These are phyloP conservation scores for Indri indri DNA, from an alignment of 2,113 vertebrate genomes.

Conservation along the genomic window DNA sequence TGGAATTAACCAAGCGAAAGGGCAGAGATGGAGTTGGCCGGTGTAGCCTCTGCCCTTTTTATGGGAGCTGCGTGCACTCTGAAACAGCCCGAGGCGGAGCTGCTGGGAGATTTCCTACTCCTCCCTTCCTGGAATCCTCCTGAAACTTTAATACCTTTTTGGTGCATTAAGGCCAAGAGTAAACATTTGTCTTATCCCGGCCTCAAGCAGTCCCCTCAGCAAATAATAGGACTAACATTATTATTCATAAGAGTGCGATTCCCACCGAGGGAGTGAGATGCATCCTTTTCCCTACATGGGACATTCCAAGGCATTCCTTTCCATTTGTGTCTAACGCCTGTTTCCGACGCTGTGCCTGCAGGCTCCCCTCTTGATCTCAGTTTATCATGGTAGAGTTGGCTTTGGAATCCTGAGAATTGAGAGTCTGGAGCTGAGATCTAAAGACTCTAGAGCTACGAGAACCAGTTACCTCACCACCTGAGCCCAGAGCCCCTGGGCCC, in stretches of 20 bases:
- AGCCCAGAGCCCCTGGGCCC: not conserved
- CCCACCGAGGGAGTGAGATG: not conserved
- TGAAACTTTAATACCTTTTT: slow-evolving; percentile 61
- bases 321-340: not conserved
- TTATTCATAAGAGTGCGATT: slow-evolving; percentile 1
- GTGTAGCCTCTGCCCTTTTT: not conserved
- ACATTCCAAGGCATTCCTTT: not conserved
- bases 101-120: not conserved
- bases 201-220: slow-evolving; percentile 18
- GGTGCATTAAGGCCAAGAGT: slow-evolving; percentile 50
- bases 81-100: not conserved
- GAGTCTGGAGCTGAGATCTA: not conserved
- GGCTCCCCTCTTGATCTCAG: not conserved
- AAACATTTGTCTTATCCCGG: slow-evolving; percentile 48
- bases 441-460: not conserved
- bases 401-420: not conserved
- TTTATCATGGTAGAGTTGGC: not conserved
- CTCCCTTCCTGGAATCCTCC: slow-evolving; percentile 57
- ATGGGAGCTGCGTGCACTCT: not conserved
- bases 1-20: not conserved
- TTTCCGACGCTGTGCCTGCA: not conserved
- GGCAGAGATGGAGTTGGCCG: not conserved
- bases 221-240: slow-evolving; percentile 31
- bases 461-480: not conserved
- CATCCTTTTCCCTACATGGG: not conserved